phyloP scores from a whole-genome alignment of 92 coral and sea anemone genomes.

The Metridium senile region DNA sequence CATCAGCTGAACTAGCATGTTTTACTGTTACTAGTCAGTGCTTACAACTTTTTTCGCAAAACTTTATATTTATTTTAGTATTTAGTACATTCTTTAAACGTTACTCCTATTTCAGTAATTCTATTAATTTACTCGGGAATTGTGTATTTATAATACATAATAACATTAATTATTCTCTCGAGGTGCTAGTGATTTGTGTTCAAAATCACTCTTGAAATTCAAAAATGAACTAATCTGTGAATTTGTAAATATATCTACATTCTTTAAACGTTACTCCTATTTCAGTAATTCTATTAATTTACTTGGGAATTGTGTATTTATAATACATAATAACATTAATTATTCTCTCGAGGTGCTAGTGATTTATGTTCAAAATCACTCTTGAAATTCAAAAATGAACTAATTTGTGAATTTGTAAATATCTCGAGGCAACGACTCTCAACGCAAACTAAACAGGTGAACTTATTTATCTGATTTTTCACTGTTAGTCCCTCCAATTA shows the following conservation, averaged over 20 bases:
- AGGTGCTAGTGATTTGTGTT: not conserved
- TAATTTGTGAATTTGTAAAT: slow-evolving; percentile 12
- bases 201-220: not conserved
- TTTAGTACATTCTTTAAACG: too few species aligned
- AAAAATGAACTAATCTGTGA: slow-evolving; percentile 1
- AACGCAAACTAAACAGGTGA: not conserved
- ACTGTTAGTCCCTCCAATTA: slow-evolving; percentile 27
- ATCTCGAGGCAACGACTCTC: not conserved
- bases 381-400: not conserved
- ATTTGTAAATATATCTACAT: slow-evolving; percentile 1
- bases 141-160: not conserved
- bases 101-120: too few species aligned
- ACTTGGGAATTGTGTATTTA: too few species aligned
- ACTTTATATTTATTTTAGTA: too few species aligned
- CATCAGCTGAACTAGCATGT: too few species aligned
- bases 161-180: slow-evolving; percentile 3
- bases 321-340: slow-evolving; percentile 4
- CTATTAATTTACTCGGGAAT: too few species aligned
- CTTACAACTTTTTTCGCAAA: too few species aligned
- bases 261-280: too few species aligned
- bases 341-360: not conserved
- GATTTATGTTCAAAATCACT: not conserved
- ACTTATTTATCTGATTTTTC: slow-evolving; percentile 21
- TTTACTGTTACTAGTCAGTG: too few species aligned
- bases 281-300: too few species aligned